Percentiles rank a stretch among this genome's conserved stretches.
Conservation (phyloP, 2,797 vertebrate genomes). For the Halcyon chelicuti region DNA sequence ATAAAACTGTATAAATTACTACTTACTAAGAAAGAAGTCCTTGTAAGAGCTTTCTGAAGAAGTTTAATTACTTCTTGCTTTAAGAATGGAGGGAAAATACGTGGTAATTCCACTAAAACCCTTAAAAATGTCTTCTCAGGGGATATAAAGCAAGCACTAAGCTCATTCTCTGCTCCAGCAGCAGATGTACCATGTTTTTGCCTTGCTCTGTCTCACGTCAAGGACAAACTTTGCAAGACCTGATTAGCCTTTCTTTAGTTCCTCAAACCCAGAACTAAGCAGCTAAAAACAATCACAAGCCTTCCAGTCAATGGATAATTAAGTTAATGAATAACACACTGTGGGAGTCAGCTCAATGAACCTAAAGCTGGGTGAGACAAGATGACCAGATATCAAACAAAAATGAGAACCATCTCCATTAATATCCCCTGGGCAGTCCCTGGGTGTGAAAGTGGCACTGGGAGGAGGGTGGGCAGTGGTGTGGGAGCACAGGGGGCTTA, state of each 20-base stretch:
- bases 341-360: background rate
- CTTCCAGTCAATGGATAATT: background rate
- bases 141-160: background rate
- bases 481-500: no score
- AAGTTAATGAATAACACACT: background rate
- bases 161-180: background rate
- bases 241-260: background rate
- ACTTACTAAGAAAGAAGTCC: background rate
- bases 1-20: background rate
- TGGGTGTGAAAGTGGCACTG: rapidly evolving
- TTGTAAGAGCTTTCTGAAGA: background rate
- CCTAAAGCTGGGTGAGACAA: background rate
- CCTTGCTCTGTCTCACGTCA: background rate
- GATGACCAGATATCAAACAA: background rate
- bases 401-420: background rate
- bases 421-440: background rate
- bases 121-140: background rate
- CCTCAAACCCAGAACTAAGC: background rate
- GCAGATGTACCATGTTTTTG: rapidly evolving
- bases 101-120: background rate
- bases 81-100: background rate
- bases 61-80: background rate
- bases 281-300: background rate
- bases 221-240: background rate
- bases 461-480: no score